A percentile compares a stretch with the other conserved stretches of the same genome.
Conservation (phyloP, 1,140 invertebrate genomes). For the Macrobrachium nipponense region DNA sequence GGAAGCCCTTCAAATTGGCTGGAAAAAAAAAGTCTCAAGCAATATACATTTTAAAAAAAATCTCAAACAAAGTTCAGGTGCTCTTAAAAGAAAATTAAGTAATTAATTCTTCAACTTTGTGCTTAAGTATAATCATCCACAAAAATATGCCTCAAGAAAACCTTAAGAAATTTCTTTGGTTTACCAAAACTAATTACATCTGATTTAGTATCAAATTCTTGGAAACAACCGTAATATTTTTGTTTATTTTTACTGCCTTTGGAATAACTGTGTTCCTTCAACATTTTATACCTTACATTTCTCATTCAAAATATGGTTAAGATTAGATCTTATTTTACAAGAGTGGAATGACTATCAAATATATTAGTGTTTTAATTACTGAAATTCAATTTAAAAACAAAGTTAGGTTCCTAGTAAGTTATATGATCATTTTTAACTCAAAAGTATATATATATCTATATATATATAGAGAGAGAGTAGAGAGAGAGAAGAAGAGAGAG, state of each 20-base stretch:
- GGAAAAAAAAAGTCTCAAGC: slow-evolving; percentile 1
- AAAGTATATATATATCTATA: too few relatives aligned
- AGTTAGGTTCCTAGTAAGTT: neutral
- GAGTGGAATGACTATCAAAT: too few relatives aligned
- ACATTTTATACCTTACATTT: too few relatives aligned
- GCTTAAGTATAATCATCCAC: neutral
- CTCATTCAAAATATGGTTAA: too few relatives aligned
- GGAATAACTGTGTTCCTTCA: too few relatives aligned
- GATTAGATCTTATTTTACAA: too few relatives aligned
- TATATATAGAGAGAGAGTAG: neutral
- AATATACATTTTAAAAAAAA: neutral
- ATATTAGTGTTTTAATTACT: too few relatives aligned
- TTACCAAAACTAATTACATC: neutral
- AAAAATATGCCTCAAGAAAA: neutral
- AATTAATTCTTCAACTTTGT: neutral
- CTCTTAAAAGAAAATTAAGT: too few relatives aligned
- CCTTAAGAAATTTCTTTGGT: neutral
- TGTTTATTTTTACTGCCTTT: neutral
- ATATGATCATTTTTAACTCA: too few relatives aligned
- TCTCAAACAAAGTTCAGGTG: neutral
- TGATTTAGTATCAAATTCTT: neutral
- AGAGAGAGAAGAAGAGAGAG: slow-evolving; percentile 14
- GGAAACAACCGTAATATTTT: neutral
- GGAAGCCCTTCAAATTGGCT: slow-evolving; percentile 45
- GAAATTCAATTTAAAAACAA: neutral